phyloP scores from a whole-genome alignment of 2,888 invertebrate genomes.

The Dolichomitus sp. region DNA sequence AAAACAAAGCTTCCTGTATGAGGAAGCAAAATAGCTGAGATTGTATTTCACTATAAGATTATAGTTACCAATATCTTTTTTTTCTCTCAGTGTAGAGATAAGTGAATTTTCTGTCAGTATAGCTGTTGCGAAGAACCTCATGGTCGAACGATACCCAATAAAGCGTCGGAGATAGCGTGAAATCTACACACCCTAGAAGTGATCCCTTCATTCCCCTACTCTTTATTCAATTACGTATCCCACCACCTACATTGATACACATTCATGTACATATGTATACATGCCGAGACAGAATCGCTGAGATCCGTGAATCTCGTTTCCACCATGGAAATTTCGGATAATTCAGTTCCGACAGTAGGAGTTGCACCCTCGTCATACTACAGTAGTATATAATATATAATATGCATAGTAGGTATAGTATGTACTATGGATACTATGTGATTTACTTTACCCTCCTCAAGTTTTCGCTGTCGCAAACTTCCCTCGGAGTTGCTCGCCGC shows the following conservation, averaged over 20 bases:
- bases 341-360: constrained; percentile 60
- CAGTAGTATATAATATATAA: constrained; percentile 14
- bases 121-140: constrained; percentile 32
- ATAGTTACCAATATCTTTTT: too few species aligned
- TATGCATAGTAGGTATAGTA: constrained; percentile 16
- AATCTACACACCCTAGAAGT: constrained; percentile 60
- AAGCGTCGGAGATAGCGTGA: constrained; percentile 51
- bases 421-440: constrained; percentile 35
- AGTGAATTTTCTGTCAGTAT: neutral
- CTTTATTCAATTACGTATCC: constrained; percentile 61
- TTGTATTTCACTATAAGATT: too few species aligned
- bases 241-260: constrained; percentile 19
- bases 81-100: too few species aligned
- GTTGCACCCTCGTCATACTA: constrained; percentile 59
- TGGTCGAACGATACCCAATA: constrained; percentile 55
- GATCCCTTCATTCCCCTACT: constrained; percentile 60
- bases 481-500: constrained; percentile 29
- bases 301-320: constrained; percentile 60
- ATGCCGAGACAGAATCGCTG: constrained; percentile 32
- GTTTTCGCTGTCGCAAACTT: constrained; percentile 27
- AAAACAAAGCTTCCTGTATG: too few species aligned
- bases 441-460: constrained; percentile 49
- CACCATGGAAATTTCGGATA: constrained; percentile 63
- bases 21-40: neutral
- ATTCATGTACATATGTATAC: constrained; percentile 4